Conservation (phyloP, 2,888 invertebrate genomes). For the Chymomyza procnemis region DNA sequence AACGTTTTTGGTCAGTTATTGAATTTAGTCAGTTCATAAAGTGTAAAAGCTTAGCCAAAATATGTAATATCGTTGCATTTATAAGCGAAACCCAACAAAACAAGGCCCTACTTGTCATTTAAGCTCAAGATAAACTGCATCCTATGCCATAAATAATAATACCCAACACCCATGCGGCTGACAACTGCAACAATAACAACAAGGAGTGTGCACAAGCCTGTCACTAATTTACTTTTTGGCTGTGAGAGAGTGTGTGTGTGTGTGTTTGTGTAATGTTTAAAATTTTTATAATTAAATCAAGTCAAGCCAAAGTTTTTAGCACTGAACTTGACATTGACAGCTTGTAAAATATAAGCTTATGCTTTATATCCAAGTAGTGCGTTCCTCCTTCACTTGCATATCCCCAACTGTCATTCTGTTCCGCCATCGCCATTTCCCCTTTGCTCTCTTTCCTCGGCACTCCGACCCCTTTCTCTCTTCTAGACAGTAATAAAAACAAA, state of each 20-base stretch:
- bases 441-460: no score
- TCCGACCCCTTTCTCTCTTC: neutral
- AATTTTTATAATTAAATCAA: slow-evolving; percentile 49
- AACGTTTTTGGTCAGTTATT: no score
- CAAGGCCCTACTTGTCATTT: no score
- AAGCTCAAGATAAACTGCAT: no score
- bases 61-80: no score
- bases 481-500: neutral
- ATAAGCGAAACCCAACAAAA: no score
- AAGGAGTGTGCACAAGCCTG: neutral
- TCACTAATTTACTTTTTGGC: neutral
- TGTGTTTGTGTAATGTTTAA: slow-evolving; percentile 17
- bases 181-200: slow-evolving; percentile 7
- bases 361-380: neutral
- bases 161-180: neutral
- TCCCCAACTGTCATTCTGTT: neutral
- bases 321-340: slow-evolving; percentile 47
- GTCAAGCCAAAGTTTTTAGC: slow-evolving; percentile 33
- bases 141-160: no score
- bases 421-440: no score
- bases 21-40: no score
- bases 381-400: neutral
- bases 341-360: neutral
- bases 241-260: neutral
- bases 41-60: no score